Conservation (phyloP, 2,113 vertebrate genomes). For the Mesocricetus auratus region DNA sequence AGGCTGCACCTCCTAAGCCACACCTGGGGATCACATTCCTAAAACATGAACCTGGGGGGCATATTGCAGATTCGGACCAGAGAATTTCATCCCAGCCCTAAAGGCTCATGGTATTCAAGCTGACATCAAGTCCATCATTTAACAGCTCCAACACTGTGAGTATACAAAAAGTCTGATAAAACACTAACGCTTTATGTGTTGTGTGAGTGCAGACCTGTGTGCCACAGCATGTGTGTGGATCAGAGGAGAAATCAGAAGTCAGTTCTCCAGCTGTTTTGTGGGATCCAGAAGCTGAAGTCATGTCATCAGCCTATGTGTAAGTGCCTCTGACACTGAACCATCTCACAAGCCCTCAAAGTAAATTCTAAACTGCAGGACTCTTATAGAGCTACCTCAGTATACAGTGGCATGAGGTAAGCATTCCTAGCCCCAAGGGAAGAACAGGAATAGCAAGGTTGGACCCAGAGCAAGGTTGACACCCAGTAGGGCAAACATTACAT, state of each 20-base stretch:
- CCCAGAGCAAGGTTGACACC: background rate
- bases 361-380: background rate
- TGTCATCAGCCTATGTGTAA: background rate
- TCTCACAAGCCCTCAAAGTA: background rate
- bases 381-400: background rate
- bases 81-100: background rate
- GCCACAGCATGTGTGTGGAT: background rate
- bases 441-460: background rate
- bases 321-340: background rate
- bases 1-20: background rate
- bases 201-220: background rate
- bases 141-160: background rate
- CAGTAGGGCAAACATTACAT: background rate
- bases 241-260: background rate
- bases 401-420: background rate
- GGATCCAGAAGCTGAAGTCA: background rate
- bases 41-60: background rate
- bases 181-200: background rate
- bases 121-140: background rate
- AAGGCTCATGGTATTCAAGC: background rate
- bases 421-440: background rate
- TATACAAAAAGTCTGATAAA: background rate
- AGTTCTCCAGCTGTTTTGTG: background rate
- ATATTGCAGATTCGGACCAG: background rate
- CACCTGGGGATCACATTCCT: background rate